A percentile compares a stretch with the other conserved stretches of the same genome.
Conservation (phyloP, 2,797 vertebrate species). For the Sardinella longiceps region DNA sequence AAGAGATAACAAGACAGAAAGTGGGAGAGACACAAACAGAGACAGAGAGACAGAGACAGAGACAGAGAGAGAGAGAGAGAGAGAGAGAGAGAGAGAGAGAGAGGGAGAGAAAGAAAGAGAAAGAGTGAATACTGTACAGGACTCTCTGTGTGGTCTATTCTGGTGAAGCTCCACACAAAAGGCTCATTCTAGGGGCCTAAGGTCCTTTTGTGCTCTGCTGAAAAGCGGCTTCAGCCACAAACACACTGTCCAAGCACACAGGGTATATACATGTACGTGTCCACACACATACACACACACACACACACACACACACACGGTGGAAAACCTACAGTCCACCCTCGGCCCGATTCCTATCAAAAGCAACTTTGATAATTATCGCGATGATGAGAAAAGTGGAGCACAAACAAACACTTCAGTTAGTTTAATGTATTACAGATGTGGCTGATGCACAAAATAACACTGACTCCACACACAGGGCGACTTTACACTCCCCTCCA, state of each 20-base stretch:
- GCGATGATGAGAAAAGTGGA: background rate
- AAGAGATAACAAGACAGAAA: constrained; percentile 20
- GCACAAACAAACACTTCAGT: background rate
- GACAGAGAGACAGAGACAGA: background rate
- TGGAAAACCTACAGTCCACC: background rate
- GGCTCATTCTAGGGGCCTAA: constrained; percentile 52
- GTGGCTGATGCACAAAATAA: background rate
- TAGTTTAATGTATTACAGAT: background rate
- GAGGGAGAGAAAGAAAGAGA: background rate
- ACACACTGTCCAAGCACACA: background rate
- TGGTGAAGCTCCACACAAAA: constrained; percentile 50
- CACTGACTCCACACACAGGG: background rate
- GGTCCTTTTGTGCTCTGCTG: background rate
- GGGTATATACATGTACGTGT: background rate
- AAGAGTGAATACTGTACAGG: constrained; percentile 41
- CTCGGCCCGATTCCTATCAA: background rate
- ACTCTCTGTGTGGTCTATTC: constrained; percentile 40
- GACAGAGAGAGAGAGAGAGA: background rate
- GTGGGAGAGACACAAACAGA: too few species aligned
- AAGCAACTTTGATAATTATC: background rate
- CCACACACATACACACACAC: background rate
- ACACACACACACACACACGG: background rate
- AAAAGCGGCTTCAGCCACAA: background rate
- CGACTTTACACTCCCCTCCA: background rate
- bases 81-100: background rate